These are phyloP conservation scores for Mythimna pallens DNA, from an alignment of 2,888 invertebrate genomes.

Conservation along the genomic window DNA sequence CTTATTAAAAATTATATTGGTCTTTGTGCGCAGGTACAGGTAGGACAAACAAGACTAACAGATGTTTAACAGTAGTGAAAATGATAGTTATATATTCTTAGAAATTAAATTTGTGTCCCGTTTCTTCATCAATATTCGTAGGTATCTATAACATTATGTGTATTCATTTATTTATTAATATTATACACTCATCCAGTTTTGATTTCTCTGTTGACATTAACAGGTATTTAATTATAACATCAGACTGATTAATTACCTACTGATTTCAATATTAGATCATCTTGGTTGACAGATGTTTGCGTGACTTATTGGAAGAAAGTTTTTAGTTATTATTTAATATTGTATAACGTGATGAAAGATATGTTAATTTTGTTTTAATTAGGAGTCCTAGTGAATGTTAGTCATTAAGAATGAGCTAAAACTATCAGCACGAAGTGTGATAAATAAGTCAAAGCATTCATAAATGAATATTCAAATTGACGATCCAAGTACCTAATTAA, in stretches of 20 bases:
- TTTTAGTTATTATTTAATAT: slow-evolving; percentile 15
- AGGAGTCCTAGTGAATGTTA: background rate
- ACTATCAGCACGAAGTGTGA: background rate
- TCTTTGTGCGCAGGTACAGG: background rate
- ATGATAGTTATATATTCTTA: background rate
- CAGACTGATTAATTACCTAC: slow-evolving; percentile 25
- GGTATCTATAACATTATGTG: slow-evolving; percentile 1
- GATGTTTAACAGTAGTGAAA: background rate
- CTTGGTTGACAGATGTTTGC: slow-evolving; percentile 17
- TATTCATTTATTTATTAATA: slow-evolving; percentile 20
- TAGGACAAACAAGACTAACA: background rate
- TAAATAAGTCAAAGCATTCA: background rate
- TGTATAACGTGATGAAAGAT: slow-evolving; percentile 22
- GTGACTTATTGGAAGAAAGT: slow-evolving; percentile 55
- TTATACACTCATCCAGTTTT: slow-evolving; percentile 24
- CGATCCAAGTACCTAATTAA: slow-evolving; percentile 18
- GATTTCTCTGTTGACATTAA: slow-evolving; percentile 34
- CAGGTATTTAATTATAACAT: slow-evolving; percentile 14
- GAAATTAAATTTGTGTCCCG: background rate
- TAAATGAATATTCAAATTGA: background rate
- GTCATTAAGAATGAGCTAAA: slow-evolving; percentile 5
- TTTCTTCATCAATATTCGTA: slow-evolving; percentile 30
- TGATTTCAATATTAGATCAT: slow-evolving; percentile 33
- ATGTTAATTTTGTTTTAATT: slow-evolving; percentile 2
- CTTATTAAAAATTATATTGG: background rate